These are phyloP conservation scores for Dasysyrphus albostriatus DNA, from an alignment of 2,888 invertebrate genomes.

Conservation along the genomic window DNA sequence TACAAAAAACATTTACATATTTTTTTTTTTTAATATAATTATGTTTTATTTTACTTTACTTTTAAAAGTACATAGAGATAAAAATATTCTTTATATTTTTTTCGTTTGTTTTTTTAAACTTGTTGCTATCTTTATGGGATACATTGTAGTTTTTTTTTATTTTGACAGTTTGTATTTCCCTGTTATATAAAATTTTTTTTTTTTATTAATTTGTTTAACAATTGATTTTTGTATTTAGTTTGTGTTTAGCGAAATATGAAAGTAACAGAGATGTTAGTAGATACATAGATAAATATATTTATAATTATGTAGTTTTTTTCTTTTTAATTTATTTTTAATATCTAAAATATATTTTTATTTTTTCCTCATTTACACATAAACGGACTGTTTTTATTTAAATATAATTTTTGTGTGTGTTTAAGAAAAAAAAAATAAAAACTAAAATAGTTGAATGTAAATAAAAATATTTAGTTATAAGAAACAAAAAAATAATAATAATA, in stretches of 20 bases:
- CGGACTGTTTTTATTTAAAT: slow-evolving; percentile 36
- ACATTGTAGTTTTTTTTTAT: slow-evolving; percentile 4
- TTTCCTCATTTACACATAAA: slow-evolving; percentile 35
- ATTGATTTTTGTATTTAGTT: slow-evolving; percentile 20
- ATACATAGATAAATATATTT: slow-evolving; percentile 50
- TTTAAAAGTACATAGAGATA: slow-evolving; percentile 60
- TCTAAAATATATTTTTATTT: slow-evolving; percentile 38
- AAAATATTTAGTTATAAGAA: slow-evolving; percentile 41
- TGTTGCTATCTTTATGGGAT: slow-evolving; percentile 39
- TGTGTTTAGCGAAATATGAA: slow-evolving; percentile 34
- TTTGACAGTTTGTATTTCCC: slow-evolving; percentile 43
- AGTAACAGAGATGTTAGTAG: slow-evolving; percentile 64
- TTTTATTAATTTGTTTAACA: slow-evolving; percentile 15
- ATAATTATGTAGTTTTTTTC: slow-evolving; percentile 28
- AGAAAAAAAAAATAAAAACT: slow-evolving; percentile 16
- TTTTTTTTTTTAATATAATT: slow-evolving; percentile 24
- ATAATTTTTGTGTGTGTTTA: slow-evolving; percentile 40
- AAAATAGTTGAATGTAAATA: slow-evolving; percentile 51
- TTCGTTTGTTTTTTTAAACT: neutral
- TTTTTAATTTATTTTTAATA: slow-evolving; percentile 35
- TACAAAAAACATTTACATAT: slow-evolving; percentile 69
- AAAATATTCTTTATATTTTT: slow-evolving; percentile 32
- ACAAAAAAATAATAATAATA: slow-evolving; percentile 45
- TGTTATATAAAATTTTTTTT: slow-evolving; percentile 1
- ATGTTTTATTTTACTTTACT: slow-evolving; percentile 13